A percentile compares a stretch with the other conserved stretches of the same genome.
phyloP scores from a whole-genome alignment of 1,140 invertebrate species.

The Micrasema minimum region DNA sequence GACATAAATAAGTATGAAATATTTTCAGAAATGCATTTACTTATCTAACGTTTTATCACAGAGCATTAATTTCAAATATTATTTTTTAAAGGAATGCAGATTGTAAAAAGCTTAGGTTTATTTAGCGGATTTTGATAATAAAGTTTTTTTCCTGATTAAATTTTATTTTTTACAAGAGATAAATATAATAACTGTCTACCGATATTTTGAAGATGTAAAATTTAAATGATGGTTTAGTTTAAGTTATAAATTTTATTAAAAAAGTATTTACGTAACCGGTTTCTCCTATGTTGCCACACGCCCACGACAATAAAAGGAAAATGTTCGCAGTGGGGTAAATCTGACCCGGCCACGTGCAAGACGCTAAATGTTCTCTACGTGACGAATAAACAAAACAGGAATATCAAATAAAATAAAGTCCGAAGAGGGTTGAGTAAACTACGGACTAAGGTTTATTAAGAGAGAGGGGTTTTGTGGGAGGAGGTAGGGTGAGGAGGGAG shows the following conservation, averaged over 20 bases:
- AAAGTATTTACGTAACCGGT: neutral
- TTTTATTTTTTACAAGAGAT: neutral
- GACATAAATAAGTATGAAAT: too few species aligned
- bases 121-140: too few species aligned
- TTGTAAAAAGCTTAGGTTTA: too few species aligned
- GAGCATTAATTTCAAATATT: too few species aligned
- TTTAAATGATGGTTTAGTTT: neutral
- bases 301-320: neutral
- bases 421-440: slow-evolving; percentile 10
- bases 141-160: neutral
- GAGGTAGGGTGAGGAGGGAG: too few species aligned
- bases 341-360: slow-evolving; percentile 18
- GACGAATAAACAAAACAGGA: slow-evolving; percentile 19
- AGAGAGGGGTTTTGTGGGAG: neutral
- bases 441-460: slow-evolving; percentile 4
- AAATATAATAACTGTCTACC: neutral
- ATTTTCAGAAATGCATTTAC: too few species aligned
- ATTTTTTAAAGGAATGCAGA: too few species aligned
- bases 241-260: neutral
- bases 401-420: slow-evolving; percentile 18
- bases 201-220: neutral
- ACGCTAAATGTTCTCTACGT: slow-evolving; percentile 19
- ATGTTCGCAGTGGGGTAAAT: neutral
- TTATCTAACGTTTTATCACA: too few species aligned
- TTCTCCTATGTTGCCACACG: neutral